These are phyloP conservation scores for Laupala kohalensis DNA, from an alignment of 1,140 invertebrate species.

Conservation along the genomic window DNA sequence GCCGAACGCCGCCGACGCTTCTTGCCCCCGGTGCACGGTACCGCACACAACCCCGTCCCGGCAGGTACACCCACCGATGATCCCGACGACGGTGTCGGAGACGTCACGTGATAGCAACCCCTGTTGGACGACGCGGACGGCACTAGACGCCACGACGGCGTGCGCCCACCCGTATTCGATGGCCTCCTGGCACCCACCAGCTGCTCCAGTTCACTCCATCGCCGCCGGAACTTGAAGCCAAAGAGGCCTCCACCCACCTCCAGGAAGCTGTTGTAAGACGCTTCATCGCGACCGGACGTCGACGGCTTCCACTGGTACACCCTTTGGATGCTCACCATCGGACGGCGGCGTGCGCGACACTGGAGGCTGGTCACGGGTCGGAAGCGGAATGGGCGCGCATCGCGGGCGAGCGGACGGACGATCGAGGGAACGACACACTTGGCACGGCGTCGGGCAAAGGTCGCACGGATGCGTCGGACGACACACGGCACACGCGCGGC, in stretches of 20 bases:
- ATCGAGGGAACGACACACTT: no score
- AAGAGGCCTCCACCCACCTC: slow-evolving; percentile 10
- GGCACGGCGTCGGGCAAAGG: background rate
- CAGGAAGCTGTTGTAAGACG: background rate
- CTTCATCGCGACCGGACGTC: background rate
- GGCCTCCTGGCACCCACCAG: background rate
- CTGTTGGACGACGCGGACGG: slow-evolving; percentile 2
- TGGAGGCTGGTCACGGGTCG: no score
- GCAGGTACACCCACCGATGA: background rate
- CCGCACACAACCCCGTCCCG: background rate
- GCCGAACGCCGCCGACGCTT: background rate
- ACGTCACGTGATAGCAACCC: slow-evolving; percentile 12
- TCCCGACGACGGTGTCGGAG: background rate
- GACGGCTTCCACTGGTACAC: slow-evolving; percentile 11
- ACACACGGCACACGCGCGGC: no score
- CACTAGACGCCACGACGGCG: background rate
- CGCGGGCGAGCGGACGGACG: no score
- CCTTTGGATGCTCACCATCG: slow-evolving; percentile 5
- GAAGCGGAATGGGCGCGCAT: no score
- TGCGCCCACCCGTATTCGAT: slow-evolving; percentile 3
- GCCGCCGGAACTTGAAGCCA: slow-evolving; percentile 15
- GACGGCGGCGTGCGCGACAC: no score
- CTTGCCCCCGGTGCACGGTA: background rate
- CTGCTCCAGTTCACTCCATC: slow-evolving; percentile 17
- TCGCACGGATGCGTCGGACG: no score